Evolutionary conservation across 37 sponge, comb jelly and placozoan species (phyloP).

Genomic region (Lycopodina hypogea): DNA sequence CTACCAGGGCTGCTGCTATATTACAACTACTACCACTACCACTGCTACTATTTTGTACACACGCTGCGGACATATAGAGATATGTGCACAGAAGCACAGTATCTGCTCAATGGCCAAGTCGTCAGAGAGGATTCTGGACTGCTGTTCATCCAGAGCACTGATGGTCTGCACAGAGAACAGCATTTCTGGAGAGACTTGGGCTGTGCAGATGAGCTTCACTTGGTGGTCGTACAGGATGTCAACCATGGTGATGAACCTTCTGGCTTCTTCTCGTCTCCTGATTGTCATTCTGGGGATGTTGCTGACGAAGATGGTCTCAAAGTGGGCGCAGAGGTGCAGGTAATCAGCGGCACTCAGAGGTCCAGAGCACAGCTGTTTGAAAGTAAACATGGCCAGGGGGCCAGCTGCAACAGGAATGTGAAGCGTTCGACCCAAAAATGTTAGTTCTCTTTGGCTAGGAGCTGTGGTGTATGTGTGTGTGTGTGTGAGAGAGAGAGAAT

Average conservation of each 20-base stretch:
- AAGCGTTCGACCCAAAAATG: conserved; percentile 68
- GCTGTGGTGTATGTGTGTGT: too few species aligned
- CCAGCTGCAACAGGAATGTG: conserved; percentile 51
- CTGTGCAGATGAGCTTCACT: conserved; percentile 65
- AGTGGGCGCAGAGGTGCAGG: conserved; percentile 62
- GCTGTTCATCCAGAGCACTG: conserved; percentile 15
- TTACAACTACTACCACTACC: too few species aligned
- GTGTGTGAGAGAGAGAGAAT: conserved; percentile 6
- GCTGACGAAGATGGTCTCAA: conserved; percentile 59
- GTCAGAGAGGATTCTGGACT: conserved; percentile 39
- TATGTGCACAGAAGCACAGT: neutral
- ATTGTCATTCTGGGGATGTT: conserved; percentile 73
- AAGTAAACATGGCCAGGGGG: conserved; percentile 50
- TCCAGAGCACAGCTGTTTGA: conserved; percentile 62
- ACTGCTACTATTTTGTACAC: too few species aligned
- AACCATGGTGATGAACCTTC: conserved; percentile 80
- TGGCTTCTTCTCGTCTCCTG: conserved; percentile 49
- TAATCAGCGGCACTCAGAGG: conserved; percentile 83
- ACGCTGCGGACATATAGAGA: too few species aligned
- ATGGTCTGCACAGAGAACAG: conserved; percentile 30
- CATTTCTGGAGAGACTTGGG: conserved; percentile 40
- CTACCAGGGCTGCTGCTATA: too few species aligned
- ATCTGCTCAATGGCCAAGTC: conserved; percentile 56
- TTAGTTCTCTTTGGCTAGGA: conserved; percentile 18
- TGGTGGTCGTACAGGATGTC: conserved; percentile 79